Conservation (phyloP, 2,113 vertebrate species). For the Peucedramus taeniatus region DNA sequence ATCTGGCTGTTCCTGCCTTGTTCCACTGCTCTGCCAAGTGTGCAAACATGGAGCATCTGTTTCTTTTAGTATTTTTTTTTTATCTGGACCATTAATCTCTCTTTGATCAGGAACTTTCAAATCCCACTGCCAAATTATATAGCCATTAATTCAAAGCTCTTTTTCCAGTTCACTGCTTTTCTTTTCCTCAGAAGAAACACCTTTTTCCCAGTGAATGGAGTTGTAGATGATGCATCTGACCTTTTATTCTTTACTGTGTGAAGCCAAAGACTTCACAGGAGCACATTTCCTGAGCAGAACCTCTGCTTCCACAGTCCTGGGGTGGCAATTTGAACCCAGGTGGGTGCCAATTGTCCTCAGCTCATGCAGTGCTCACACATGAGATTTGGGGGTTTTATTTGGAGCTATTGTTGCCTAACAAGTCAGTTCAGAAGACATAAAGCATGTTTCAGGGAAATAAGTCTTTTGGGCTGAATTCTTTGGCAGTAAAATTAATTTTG, state of each 20-base stretch:
- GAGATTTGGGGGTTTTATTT: neutral
- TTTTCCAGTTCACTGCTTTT: neutral
- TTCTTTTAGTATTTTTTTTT: neutral
- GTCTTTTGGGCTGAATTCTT: neutral
- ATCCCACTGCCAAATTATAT: neutral
- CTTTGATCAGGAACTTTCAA: neutral
- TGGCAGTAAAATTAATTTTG: neutral
- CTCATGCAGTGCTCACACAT: neutral
- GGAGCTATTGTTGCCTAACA: neutral
- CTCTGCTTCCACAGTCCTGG: neutral
- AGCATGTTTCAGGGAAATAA: neutral
- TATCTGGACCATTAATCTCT: neutral
- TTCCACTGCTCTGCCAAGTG: neutral
- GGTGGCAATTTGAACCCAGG: neutral
- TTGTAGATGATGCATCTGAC: neutral
- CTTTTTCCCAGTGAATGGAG: neutral
- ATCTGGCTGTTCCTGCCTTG: neutral
- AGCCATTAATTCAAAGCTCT: neutral
- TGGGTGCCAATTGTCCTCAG: neutral
- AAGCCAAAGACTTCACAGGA: neutral
- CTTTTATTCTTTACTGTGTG: neutral
- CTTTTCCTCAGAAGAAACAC: neutral
- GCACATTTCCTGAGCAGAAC: neutral
- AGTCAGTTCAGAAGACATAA: neutral
- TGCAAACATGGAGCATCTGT: slow-evolving; percentile 13